Conservation (phyloP, 2,888 invertebrate species). For the Aromia moschata region DNA sequence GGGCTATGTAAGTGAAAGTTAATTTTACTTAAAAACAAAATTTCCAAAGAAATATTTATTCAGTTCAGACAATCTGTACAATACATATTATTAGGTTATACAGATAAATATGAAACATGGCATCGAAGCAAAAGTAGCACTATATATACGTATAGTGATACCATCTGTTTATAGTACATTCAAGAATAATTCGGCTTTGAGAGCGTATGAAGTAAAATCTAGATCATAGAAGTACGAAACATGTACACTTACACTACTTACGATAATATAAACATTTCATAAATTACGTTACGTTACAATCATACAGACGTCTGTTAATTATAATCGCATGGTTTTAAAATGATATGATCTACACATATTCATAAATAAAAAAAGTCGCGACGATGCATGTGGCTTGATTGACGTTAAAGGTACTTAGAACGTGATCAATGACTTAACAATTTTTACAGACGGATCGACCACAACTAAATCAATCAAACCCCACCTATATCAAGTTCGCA, state of each 20-base stretch:
- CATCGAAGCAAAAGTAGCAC: constrained; percentile 62
- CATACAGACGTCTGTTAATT: constrained; percentile 43
- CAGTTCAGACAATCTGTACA: constrained; percentile 66
- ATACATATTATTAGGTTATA: constrained; percentile 64
- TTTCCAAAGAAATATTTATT: constrained; percentile 65
- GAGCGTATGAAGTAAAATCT: constrained; percentile 57
- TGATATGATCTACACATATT: constrained; percentile 41
- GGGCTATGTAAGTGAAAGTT: too few relatives aligned
- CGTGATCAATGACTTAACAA: constrained; percentile 1
- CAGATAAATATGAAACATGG: constrained; percentile 64
- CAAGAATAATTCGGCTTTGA: constrained; percentile 59
- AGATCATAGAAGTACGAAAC: constrained; percentile 58
- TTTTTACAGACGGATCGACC: neutral
- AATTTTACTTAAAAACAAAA: constrained; percentile 16
- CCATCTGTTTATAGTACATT: constrained; percentile 60
- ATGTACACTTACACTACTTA: constrained; percentile 57
- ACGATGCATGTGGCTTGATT: constrained; percentile 11
- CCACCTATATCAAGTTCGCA: constrained; percentile 36
- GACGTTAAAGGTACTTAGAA: neutral
- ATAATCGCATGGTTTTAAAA: constrained; percentile 43
- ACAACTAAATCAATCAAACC: constrained; percentile 19
- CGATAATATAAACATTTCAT: constrained; percentile 54
- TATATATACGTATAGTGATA: constrained; percentile 53
- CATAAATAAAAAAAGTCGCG: constrained; percentile 10
- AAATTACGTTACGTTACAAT: constrained; percentile 49